phyloP scores from a whole-genome alignment of 2,113 vertebrate genomes.

The Caranx ignobilis region DNA sequence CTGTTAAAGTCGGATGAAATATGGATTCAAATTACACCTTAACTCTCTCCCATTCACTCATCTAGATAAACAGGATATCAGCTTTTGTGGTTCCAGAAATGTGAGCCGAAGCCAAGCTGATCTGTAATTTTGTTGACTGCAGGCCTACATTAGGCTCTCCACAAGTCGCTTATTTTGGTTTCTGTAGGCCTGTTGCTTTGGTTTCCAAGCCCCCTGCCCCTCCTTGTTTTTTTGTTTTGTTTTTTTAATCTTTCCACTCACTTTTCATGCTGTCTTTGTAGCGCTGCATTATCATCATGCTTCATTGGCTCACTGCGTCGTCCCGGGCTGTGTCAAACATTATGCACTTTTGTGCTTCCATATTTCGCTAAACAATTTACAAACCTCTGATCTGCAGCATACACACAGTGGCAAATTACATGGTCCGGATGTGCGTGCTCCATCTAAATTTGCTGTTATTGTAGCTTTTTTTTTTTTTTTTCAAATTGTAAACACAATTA shows the following conservation, averaged over 20 bases:
- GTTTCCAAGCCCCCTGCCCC: conserved; percentile 11
- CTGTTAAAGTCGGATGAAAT: conserved; percentile 49
- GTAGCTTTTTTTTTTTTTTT: not conserved
- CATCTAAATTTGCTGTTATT: conserved; percentile 46
- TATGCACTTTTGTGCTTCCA: conserved; percentile 43
- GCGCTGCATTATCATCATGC: conserved; percentile 37
- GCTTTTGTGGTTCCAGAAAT: conserved; percentile 53
- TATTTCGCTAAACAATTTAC: conserved; percentile 61
- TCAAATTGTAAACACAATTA: conserved; percentile 62
- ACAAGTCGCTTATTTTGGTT: conserved; percentile 63
- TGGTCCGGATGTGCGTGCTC: conserved; percentile 13
- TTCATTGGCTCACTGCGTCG: conserved; percentile 40
- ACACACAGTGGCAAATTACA: conserved; percentile 52
- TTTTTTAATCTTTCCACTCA: conserved; percentile 42
- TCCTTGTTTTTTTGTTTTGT: not conserved
- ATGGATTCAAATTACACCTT: conserved; percentile 45
- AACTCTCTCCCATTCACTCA: conserved; percentile 23
- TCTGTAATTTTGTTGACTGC: conserved; percentile 75
- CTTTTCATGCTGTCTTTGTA: conserved; percentile 48
- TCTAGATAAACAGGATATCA: conserved; percentile 74
- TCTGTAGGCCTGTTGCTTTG: conserved; percentile 33
- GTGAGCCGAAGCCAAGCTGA: conserved; percentile 62
- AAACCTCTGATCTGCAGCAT: conserved; percentile 47
- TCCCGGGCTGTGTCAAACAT: conserved; percentile 34
- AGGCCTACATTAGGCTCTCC: conserved; percentile 60